Evolutionary conservation across 2,797 vertebrate genomes (phyloP).

Genomic region (Brachymystax lenok): DNA sequence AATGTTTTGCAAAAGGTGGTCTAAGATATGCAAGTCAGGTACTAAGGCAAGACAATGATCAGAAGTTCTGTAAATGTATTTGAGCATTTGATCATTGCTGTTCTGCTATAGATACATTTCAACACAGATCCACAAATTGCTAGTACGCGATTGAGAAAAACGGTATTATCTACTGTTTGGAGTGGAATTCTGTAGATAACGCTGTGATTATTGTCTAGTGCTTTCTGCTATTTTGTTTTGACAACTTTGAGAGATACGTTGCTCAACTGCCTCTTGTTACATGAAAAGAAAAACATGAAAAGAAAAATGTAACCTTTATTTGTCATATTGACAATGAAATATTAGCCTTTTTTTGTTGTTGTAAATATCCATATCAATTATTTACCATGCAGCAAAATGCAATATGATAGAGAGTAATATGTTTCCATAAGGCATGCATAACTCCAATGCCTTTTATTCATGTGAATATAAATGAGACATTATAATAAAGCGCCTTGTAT

Average conservation of each 20-base stretch:
- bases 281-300: not conserved
- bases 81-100: too few species aligned
- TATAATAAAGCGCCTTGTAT: slow-evolving; percentile 13
- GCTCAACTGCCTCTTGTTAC: not conserved
- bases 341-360: not conserved
- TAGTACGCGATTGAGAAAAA: too few species aligned
- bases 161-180: too few species aligned
- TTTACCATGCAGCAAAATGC: slow-evolving; percentile 50
- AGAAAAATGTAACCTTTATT: not conserved
- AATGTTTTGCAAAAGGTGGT: too few species aligned
- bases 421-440: slow-evolving; percentile 24
- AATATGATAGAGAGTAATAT: slow-evolving; percentile 38
- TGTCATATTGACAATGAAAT: slow-evolving; percentile 29
- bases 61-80: too few species aligned
- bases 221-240: not conserved
- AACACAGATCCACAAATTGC: too few species aligned
- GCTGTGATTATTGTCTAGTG: not conserved
- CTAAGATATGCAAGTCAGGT: too few species aligned
- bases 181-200: not conserved
- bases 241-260: not conserved
- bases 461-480: slow-evolving; percentile 38
- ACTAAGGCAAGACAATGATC: too few species aligned
- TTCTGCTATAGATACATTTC: too few species aligned
- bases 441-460: slow-evolving; percentile 8
- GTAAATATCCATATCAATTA: slow-evolving; percentile 52